phyloP scores from a whole-genome alignment of 2,888 invertebrate species.

The Mythimna albipuncta region DNA sequence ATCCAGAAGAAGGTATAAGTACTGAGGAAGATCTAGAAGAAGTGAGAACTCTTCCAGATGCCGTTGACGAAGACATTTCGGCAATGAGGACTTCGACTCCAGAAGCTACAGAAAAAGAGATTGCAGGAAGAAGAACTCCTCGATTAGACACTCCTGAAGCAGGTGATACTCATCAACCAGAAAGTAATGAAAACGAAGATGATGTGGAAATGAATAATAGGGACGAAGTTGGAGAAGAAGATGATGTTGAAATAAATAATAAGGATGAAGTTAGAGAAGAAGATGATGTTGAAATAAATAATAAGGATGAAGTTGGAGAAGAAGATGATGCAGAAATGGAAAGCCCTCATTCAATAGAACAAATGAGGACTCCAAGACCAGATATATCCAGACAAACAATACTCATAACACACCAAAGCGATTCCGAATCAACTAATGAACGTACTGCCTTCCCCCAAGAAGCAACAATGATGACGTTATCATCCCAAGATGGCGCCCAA shows the following conservation, averaged over 20 bases:
- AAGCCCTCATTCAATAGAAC: conserved; percentile 22
- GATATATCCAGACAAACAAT: conserved; percentile 28
- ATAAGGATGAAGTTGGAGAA: no score
- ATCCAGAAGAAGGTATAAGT: background rate
- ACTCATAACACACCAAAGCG: background rate
- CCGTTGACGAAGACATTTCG: background rate
- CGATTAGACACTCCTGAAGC: background rate
- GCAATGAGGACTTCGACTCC: background rate
- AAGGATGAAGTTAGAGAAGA: no score
- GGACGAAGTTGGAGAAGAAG: no score
- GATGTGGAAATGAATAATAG: no score
- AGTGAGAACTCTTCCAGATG: background rate
- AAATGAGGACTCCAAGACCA: conserved; percentile 22
- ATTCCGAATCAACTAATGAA: conserved; percentile 3
- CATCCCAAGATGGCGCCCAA: conserved; percentile 7
- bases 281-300: background rate
- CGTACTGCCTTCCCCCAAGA: background rate
- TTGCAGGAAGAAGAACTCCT: background rate
- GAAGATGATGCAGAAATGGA: background rate
- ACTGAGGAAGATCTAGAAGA: background rate
- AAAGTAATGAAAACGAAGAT: background rate
- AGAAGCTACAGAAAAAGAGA: background rate
- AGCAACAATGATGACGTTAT: background rate
- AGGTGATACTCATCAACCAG: background rate
- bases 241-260: background rate